phyloP scores from a whole-genome alignment of 2,888 invertebrate genomes.

The Lysandra bellargus region DNA sequence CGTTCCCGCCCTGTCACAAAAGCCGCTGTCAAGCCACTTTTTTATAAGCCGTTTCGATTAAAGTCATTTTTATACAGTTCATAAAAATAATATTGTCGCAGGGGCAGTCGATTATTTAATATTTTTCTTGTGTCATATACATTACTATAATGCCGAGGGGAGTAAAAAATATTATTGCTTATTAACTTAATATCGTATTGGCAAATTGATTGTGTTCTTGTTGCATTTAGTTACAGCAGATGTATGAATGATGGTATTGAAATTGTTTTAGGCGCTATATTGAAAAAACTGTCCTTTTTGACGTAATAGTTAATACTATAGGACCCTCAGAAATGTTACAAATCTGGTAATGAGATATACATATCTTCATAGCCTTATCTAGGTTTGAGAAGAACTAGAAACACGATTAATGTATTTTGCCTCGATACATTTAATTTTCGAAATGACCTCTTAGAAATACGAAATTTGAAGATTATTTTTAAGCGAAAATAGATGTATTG shows the following conservation, averaged over 20 bases:
- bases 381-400: too few species aligned
- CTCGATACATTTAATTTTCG: too few species aligned
- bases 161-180: conserved; percentile 33
- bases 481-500: too few species aligned
- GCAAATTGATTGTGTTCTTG: conserved; percentile 18
- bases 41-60: conserved; percentile 71
- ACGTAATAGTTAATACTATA: too few species aligned
- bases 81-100: conserved; percentile 74
- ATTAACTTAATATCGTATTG: conserved; percentile 30
- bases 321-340: too few species aligned
- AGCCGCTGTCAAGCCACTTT: conserved; percentile 63
- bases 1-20: conserved; percentile 61
- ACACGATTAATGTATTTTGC: too few species aligned
- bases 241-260: background rate
- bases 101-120: conserved; percentile 60
- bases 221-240: conserved; percentile 11
- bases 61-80: conserved; percentile 58
- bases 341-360: too few species aligned
- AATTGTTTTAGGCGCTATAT: background rate
- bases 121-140: conserved; percentile 54
- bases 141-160: conserved; percentile 60
- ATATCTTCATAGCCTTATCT: too few species aligned
- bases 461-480: too few species aligned
- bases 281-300: too few species aligned
- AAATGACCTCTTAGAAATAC: too few species aligned